Conservation (phyloP, 2,797 vertebrate species). For the Brachyalestes nurse region DNA sequence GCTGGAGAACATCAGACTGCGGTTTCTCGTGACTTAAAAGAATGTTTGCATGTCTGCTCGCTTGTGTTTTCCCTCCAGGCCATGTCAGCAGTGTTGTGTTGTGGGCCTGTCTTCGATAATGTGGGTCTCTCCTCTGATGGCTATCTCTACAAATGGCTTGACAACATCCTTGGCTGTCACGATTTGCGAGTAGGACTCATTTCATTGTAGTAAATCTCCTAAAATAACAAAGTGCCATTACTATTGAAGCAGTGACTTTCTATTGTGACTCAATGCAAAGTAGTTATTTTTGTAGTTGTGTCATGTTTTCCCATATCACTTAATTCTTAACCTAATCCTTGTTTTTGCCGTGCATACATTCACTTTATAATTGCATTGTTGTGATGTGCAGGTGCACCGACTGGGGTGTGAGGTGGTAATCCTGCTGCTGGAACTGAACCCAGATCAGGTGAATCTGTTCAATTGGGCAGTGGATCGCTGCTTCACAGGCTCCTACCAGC, state of each 20-base stretch:
- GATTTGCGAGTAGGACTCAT: constrained; percentile 87
- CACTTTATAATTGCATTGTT: neutral
- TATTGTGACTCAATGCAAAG: neutral
- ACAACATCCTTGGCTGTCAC: constrained; percentile 98
- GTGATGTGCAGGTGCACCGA: constrained; percentile 87
- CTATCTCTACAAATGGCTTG: constrained; percentile 99
- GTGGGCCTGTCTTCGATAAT: constrained; percentile 97
- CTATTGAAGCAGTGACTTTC: neutral
- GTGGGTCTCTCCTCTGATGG: constrained; percentile 97
- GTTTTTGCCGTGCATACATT: neutral
- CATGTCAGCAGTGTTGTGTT: constrained; percentile 98
- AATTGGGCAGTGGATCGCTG: constrained; percentile 99
- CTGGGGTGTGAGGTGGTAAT: constrained; percentile 98
- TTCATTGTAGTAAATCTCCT: neutral
- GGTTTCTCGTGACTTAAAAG: neutral
- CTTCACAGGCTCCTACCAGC: constrained; percentile 96
- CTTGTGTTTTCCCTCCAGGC: constrained; percentile 76
- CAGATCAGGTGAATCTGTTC: constrained; percentile 96
- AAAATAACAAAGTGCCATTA: neutral
- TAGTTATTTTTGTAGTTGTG: neutral
- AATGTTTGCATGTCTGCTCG: neutral
- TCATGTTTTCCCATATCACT: neutral
- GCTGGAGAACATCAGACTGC: neutral
- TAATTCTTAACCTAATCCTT: neutral
- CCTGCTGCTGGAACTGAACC: constrained; percentile 93